These are phyloP conservation scores for Lacerta bilineata DNA, from an alignment of 2,797 vertebrate genomes.

Conservation along the genomic window DNA sequence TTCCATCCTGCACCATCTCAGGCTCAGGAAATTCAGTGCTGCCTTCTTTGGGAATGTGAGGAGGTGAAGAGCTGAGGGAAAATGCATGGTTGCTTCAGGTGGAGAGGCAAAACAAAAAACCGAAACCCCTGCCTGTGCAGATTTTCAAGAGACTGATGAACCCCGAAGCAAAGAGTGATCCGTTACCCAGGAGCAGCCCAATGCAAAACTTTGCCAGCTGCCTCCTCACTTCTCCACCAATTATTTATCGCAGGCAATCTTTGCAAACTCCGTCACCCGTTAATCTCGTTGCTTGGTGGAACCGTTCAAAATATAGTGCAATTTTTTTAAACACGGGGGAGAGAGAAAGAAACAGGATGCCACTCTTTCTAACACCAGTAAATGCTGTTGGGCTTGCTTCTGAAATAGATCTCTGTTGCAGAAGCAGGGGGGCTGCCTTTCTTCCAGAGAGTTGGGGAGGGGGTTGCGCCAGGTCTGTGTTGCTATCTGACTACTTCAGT, in stretches of 20 bases:
- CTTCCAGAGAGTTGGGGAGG: neutral
- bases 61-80: too few species aligned
- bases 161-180: neutral
- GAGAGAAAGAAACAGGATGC: too few species aligned
- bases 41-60: neutral
- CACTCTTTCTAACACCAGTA: too few species aligned
- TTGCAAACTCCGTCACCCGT: neutral
- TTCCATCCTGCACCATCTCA: neutral
- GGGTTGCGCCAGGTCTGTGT: neutral
- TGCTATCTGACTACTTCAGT: neutral
- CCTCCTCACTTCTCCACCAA: neutral
- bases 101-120: neutral
- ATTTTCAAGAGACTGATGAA: neutral
- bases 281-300: too few species aligned
- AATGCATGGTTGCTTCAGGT: neutral
- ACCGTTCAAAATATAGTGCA: too few species aligned
- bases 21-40: neutral
- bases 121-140: neutral
- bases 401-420: rapidly evolving
- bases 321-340: neutral
- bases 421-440: too few species aligned
- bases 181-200: too few species aligned
- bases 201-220: neutral
- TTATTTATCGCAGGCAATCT: neutral
- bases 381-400: neutral